Base-by-base conservation (phyloP, 2,888 invertebrate genomes). In the Alloscopus bannaensis region DNA sequence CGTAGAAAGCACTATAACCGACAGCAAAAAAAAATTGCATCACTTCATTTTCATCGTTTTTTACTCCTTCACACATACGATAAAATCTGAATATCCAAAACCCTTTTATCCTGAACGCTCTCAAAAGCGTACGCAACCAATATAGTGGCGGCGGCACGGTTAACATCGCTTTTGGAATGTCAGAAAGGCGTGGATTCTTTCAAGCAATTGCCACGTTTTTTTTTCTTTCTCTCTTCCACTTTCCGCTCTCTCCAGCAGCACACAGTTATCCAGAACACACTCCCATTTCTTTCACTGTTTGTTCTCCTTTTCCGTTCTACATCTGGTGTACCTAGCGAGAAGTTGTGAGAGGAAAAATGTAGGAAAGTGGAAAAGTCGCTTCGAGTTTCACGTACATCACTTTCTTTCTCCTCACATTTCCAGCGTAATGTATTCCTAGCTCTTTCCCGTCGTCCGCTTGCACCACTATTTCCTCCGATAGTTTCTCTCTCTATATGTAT, bases 341-440 rank as follows among this genome's bases (percentile, higher is more conserved):
- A 57, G 57, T 29, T 31, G 8, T n/a, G 50, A 24, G 22, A 26
- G 40, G 40, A 24, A 22, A 45, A 68, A 40, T 24, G 42, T 20
- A 20, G 45, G 16, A 69, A 73, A 69, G 55, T 77, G 78, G 77
- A 77, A 70, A 78, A 71, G 78, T 78, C 78, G 55, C 71, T 78
- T 78, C 65, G 70, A 78, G 71, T 78, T 78, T 71, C 71, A 64
- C 69, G 71, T 71, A 64, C 78, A 78, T 78, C 78, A 78, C 68
- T 69, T 69, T 69, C 68, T 65, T 45, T n/a, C n/a, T 52, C 40
- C 16, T 50, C 60, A 26, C 52, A 68, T 52, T 75, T 45, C 59
- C 40, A 18, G 60, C 68, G 76, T 60, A 76, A n/a, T 76, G 42
- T 76, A 77, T 77, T 70, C 76, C 66, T 36, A 20, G 42, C 60